Base-by-base conservation (phyloP, 2,113 vertebrate genomes). In the Osmerus mordax region DNA sequence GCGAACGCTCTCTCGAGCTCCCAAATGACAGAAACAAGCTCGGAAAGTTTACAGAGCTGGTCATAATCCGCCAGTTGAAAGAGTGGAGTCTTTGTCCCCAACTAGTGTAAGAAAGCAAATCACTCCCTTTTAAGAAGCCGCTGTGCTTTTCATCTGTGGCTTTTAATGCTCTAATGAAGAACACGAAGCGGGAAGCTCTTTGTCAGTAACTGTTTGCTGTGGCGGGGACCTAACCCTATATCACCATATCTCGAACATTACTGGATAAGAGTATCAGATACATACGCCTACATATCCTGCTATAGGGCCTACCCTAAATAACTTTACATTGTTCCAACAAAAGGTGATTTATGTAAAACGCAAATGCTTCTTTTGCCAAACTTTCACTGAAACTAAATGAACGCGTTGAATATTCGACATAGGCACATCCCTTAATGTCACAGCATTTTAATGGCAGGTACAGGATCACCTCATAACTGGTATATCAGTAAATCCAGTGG, bases 11-110 rank as follows among this genome's bases (percentile, higher is more conserved):
- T 63, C 67, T 69, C 78, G 69, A 84, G 76, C 83, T 76, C 81
- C 71, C 81, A 78, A 86, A 81, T 83, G 87, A 89, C 86, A 87
- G 87, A 84, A 90, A 88, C 87, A 87, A 90, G 84, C 71, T 72
- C 8, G 83, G 12, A 47, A 52, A 86, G 91, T 93, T 93, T 93
- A 85, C 91, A 88, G 90, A 93, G 91, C 90, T 89, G 91, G 79
- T 65, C 78, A 77, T 92, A 92, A 92, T 91, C 91, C 84, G 55
- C 14, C 0, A 78, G 80, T 89, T 92, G 83, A 91, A 92, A 92
- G 89, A 83, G 78, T 75, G 52, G 59, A 58, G 3, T 81, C 75
- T 81, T 87, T 87, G 86, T 84, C 73, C 29, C 72, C 67, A 47
- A 70, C 58, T 66, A 52, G 82, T 84, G 88, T 83, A 73, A 89